A percentile compares a stretch with the other conserved stretches of the same genome.
These are phyloP conservation scores for Desmodus rotundus DNA, from an alignment of 2,113 vertebrate species.

Conservation along the genomic window DNA sequence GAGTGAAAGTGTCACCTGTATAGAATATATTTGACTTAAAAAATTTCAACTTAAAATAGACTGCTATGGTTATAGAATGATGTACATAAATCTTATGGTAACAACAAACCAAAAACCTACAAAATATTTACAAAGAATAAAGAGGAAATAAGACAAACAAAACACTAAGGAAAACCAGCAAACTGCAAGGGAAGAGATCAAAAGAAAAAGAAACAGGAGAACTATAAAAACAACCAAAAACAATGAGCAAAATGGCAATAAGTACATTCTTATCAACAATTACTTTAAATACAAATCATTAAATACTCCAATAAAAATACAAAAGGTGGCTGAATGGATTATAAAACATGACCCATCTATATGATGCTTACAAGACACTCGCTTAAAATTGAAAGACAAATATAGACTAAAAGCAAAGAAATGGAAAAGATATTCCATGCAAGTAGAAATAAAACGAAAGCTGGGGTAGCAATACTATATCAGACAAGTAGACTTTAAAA, in stretches of 20 bases:
- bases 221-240: background rate
- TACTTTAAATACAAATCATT: background rate
- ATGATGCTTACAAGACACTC: background rate
- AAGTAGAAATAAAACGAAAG: background rate
- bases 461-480: background rate
- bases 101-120: background rate
- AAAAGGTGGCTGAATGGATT: background rate
- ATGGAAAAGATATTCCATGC: background rate
- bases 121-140: background rate
- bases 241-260: background rate
- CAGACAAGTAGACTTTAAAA: background rate
- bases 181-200: background rate
- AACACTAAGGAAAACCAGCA: background rate
- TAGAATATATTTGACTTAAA: background rate
- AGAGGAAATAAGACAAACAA: background rate
- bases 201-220: background rate
- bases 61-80: background rate
- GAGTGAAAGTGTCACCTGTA: background rate
- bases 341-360: background rate
- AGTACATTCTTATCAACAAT: background rate
- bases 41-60: background rate
- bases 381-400: background rate
- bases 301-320: background rate
- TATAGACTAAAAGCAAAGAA: background rate
- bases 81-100: background rate